A percentile compares a stretch with the other conserved stretches of the same genome.
These are phyloP conservation scores for Epinotia ramella DNA, from an alignment of 2,888 invertebrate genomes.

Conservation along the genomic window DNA sequence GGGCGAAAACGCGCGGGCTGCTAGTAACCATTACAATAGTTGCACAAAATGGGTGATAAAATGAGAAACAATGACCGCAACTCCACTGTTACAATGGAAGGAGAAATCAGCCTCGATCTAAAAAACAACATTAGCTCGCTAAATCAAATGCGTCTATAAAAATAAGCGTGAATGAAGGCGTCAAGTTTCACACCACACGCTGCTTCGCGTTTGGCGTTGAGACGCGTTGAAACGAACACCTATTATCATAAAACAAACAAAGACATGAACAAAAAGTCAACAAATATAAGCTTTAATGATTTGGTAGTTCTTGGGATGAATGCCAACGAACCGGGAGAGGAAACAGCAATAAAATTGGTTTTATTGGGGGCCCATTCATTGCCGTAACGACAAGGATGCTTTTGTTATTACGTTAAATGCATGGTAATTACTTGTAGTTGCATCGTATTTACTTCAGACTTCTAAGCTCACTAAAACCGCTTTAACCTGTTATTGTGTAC, in stretches of 20 bases:
- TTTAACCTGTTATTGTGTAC: too few species aligned
- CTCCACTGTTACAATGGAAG: constrained; percentile 54
- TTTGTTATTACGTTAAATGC: constrained; percentile 57
- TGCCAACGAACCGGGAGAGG: constrained; percentile 77
- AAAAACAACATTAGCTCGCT: constrained; percentile 78
- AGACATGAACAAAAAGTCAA: constrained; percentile 76
- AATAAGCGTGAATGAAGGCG: constrained; percentile 80
- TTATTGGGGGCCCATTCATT: constrained; percentile 73
- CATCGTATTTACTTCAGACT: constrained; percentile 48
- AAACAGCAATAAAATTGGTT: constrained; percentile 79
- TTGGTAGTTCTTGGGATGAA: constrained; percentile 80
- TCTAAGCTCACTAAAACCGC: neutral
- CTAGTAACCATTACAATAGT: neutral
- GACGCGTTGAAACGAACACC: constrained; percentile 78
- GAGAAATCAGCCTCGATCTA: constrained; percentile 66
- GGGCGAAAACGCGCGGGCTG: too few species aligned
- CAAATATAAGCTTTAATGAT: constrained; percentile 81
- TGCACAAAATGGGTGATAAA: neutral
- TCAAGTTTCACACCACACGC: constrained; percentile 82
- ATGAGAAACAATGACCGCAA: constrained; percentile 4
- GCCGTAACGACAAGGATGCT: constrained; percentile 55
- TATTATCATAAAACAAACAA: constrained; percentile 85
- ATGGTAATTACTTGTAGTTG: constrained; percentile 60
- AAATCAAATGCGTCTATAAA: constrained; percentile 81
- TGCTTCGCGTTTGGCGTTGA: constrained; percentile 70